These are phyloP conservation scores for Eristalinus sepulchralis DNA, from an alignment of 2,888 invertebrate genomes.

Conservation along the genomic window DNA sequence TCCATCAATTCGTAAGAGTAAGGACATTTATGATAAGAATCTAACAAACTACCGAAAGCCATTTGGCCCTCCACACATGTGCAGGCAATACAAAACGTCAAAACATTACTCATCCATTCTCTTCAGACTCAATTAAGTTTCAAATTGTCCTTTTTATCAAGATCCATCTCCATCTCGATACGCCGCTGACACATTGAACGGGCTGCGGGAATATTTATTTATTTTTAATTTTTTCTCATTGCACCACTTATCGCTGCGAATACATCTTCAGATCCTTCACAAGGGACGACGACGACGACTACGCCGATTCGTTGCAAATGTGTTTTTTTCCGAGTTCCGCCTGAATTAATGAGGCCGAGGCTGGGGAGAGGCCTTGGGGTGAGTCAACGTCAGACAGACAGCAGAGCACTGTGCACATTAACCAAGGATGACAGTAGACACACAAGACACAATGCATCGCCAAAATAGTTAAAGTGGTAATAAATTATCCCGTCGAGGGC, in stretches of 20 bases:
- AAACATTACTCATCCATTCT: conserved; percentile 67
- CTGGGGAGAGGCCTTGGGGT: conserved; percentile 42
- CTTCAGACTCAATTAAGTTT: conserved; percentile 79
- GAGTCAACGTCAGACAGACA: conserved; percentile 6
- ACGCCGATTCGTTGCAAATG: not conserved
- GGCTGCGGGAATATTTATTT: conserved; percentile 64
- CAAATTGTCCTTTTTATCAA: conserved; percentile 80
- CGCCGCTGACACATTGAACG: conserved; percentile 55
- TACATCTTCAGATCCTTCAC: conserved; percentile 40
- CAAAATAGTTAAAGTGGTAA: conserved; percentile 70
- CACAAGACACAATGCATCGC: conserved; percentile 64
- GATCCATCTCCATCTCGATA: conserved; percentile 77
- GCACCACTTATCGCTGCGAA: conserved; percentile 59
- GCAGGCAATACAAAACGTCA: conserved; percentile 67
- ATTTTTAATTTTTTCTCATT: conserved; percentile 68
- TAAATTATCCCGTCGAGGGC: conserved; percentile 70
- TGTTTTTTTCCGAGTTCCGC: conserved; percentile 42
- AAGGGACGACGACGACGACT: not conserved
- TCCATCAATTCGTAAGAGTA: too few relatives aligned
- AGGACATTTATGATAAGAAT: not conserved
- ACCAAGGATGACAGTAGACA: conserved; percentile 64
- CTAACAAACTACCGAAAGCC: not conserved
- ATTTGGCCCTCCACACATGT: conserved; percentile 33
- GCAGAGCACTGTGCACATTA: conserved; percentile 41
- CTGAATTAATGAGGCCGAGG: conserved; percentile 66